phyloP scores from a whole-genome alignment of 2,113 vertebrate genomes.

The Kobus ellipsiprymnus region DNA sequence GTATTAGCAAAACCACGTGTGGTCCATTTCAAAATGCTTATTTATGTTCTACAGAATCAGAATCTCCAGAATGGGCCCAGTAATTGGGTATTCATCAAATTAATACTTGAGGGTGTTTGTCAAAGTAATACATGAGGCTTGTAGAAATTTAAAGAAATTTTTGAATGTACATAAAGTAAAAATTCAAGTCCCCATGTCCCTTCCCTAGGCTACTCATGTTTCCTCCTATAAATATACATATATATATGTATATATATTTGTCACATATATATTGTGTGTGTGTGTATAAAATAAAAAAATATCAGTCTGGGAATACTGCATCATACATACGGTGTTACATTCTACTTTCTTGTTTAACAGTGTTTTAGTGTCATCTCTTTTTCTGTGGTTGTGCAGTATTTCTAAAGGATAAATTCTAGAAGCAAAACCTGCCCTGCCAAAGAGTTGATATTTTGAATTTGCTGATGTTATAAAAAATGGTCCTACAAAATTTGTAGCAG shows the following conservation, averaged over 20 bases:
- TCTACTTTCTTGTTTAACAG: not conserved
- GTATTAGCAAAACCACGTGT: not conserved
- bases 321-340: fast-evolving
- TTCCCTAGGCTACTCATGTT: not conserved
- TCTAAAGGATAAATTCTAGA: not conserved
- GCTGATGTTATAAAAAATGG: not conserved
- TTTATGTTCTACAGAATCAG: not conserved
- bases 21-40: not conserved
- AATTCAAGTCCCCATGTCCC: not conserved
- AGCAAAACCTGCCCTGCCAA: not conserved
- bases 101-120: not conserved
- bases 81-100: not conserved
- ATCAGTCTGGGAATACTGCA: not conserved
- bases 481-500: not conserved
- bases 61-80: not conserved
- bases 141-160: not conserved
- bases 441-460: not conserved
- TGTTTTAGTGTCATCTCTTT: not conserved
- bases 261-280: not conserved
- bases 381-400: not conserved
- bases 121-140: not conserved
- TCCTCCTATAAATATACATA: not conserved
- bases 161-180: not conserved
- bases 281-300: not conserved
- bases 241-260: not conserved